Evolutionary conservation across 2,113 vertebrate species (phyloP), one percentile per base, ranked within the genome.

Genomic region (Megaleporinus macrocephalus): DNA sequence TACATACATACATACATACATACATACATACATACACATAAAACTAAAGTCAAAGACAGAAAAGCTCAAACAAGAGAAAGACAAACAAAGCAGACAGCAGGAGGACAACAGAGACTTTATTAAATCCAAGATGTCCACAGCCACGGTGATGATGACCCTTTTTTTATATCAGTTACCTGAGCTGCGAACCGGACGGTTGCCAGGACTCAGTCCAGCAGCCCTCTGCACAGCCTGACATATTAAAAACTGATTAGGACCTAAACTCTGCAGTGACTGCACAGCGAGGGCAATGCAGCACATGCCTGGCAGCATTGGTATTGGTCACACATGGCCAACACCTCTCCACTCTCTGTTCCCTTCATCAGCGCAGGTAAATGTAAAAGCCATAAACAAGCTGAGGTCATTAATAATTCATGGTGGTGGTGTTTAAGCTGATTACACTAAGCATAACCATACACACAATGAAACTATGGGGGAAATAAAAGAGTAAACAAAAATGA

Each of bases 371-470:
- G 73, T 55, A 74, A 80, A 80, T 62, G 65, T 59, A 27, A 68
- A 61, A 61, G 49, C 55, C 14, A 16, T 15, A 72, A 63, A 83
- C 75, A 78, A 53, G 57, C 74, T 41, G 44, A 47, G 30, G 33
- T 27, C 27, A 79, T 84, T 77, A 81, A 83, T 86, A 86, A 83
- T 86, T 73, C 69, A 81, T 77, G n/a, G 74, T 1, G 47, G 70
- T 12, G 26, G 77, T 69, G 71, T 51, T 63, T 79, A 82, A 82
- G 55, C 79, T 82, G 79, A 80, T 87, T 83, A 87, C 55, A 73
- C 76, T 65, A 29, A 47, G 78, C 53, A 69, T 69, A 84, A 80
- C 80, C 61, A 84, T 66, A 62, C 70, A 69, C 80, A 76, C 68
- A 12, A 29, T 73, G 62, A 30, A 15, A 81, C 55, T 30, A n/a